Evolutionary conservation across 1,140 invertebrate species (phyloP), one percentile per base, ranked within the genome.

Genomic region (Chymomyza costata): DNA sequence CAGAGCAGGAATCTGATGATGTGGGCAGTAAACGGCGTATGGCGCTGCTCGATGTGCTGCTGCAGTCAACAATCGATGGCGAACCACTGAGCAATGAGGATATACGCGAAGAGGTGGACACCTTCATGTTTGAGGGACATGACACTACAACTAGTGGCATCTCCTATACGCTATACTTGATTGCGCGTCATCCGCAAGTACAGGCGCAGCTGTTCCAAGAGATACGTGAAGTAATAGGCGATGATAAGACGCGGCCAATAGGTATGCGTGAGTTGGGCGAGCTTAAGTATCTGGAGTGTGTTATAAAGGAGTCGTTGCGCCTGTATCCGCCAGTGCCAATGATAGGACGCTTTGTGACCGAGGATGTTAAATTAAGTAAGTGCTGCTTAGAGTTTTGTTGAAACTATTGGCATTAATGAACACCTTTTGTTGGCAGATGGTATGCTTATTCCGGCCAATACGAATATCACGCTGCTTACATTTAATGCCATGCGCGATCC

Each of bases 111-210:
- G 91, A 93, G 87, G 91, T 93, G 0, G 90, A 93, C 55, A 93
- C 92, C 0, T 93, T 94, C 63, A 92, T 93, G 90, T 93, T 94
- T 84, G 92, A 91, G 87, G 93, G 94, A 2, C 87, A 89, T 30
- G 93, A 94, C 62, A 93, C 93, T 13, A 93, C 92, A 1, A 87
- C 90, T 0, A 85, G 88, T 32, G 88, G 86, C 2, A 86, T 92
- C 1, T 84, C 83, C 21, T 91, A 88, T 84, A 82, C 88, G 1
- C 52, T 91, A 0, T 89, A 90, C 54, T 64, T 86, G 10, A 61
- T 92, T 16, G 87, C 88, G 2, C 83, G 86, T 48, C 66, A 90
- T 85, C 87, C 86, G 0, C 86, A 90, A 30, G 74, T 89, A 18
- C 92, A 93, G 73, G 66, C 87, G 3, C 90, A 88, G 65, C 65